phyloP scores from a whole-genome alignment of 2,113 vertebrate genomes.

The Oryzias curvinotus region DNA sequence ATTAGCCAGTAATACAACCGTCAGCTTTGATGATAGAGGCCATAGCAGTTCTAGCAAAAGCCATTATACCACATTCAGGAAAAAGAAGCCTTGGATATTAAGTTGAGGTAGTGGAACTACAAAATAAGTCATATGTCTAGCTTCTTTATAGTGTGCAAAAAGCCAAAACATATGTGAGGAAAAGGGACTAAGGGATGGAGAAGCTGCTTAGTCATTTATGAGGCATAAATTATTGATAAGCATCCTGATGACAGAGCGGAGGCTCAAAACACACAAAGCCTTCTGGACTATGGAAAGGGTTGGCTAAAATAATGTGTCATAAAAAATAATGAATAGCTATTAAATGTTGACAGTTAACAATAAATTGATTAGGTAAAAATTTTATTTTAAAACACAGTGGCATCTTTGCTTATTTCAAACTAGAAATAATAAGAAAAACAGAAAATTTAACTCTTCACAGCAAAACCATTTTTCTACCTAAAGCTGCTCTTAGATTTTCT shows the following conservation, averaged over 20 bases:
- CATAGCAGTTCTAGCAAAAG: slow-evolving; percentile 21
- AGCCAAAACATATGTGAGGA: slow-evolving; percentile 32
- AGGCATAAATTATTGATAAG: slow-evolving; percentile 86
- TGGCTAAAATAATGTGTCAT: slow-evolving; percentile 82
- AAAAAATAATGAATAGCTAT: too few species aligned
- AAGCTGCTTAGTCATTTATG: slow-evolving; percentile 76
- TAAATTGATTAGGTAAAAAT: too few species aligned
- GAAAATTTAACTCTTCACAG: too few species aligned
- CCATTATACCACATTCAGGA: slow-evolving; percentile 12
- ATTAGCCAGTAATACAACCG: slow-evolving; percentile 18
- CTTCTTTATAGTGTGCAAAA: slow-evolving; percentile 69
- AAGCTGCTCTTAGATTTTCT: too few species aligned
- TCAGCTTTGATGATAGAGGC: slow-evolving; percentile 30
- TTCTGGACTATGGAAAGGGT: slow-evolving; percentile 83
- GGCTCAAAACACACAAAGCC: slow-evolving; percentile 78
- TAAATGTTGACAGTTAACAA: too few species aligned
- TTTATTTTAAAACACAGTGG: too few species aligned
- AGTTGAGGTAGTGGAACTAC: slow-evolving; percentile 19
- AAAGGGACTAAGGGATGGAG: slow-evolving; percentile 43
- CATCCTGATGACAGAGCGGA: slow-evolving; percentile 76
- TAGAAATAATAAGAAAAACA: too few species aligned
- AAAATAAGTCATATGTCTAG: slow-evolving; percentile 32
- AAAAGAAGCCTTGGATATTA: slow-evolving; percentile 38
- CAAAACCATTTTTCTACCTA: too few species aligned
- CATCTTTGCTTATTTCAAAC: too few species aligned